Percentiles rank a stretch among this genome's conserved stretches.
phyloP scores from a whole-genome alignment of 2,888 invertebrate genomes.

The Drosophila helvetica region DNA sequence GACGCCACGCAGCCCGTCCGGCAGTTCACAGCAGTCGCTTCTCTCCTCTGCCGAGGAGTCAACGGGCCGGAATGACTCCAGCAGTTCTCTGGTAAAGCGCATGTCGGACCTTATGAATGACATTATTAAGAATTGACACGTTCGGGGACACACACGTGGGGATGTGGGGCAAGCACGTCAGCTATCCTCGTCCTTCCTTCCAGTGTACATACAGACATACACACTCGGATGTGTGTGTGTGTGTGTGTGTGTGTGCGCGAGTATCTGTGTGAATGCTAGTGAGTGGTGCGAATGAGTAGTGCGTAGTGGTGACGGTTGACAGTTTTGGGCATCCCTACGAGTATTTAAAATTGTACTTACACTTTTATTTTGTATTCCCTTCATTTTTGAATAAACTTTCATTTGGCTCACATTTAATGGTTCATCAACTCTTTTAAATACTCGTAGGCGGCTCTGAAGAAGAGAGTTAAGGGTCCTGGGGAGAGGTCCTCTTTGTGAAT shows the following conservation, averaged over 20 bases:
- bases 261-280: background rate
- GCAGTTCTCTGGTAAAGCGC: constrained; percentile 90
- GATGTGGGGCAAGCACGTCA: background rate
- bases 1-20: constrained; percentile 89
- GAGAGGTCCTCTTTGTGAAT: too few species aligned
- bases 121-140: constrained; percentile 82
- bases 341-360: constrained; percentile 64
- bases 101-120: constrained; percentile 87
- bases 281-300: constrained; percentile 8
- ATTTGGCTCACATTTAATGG: constrained; percentile 33
- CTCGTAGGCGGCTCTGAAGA: constrained; percentile 54
- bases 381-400: constrained; percentile 67
- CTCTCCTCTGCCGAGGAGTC: constrained; percentile 86
- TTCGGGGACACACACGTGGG: too few species aligned
- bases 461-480: background rate
- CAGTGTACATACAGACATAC: too few species aligned
- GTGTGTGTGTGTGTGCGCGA: background rate
- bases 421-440: constrained; percentile 52
- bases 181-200: background rate
- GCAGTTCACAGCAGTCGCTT: constrained; percentile 88
- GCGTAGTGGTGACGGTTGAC: constrained; percentile 51
- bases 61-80: constrained; percentile 82
- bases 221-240: too few species aligned
- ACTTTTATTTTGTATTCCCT: constrained; percentile 43
- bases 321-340: constrained; percentile 57